A percentile compares a stretch with the other conserved stretches of the same genome.
Evolutionary conservation across 2,113 vertebrate species (phyloP).

Genomic region (Platycercus adscitus): DNA sequence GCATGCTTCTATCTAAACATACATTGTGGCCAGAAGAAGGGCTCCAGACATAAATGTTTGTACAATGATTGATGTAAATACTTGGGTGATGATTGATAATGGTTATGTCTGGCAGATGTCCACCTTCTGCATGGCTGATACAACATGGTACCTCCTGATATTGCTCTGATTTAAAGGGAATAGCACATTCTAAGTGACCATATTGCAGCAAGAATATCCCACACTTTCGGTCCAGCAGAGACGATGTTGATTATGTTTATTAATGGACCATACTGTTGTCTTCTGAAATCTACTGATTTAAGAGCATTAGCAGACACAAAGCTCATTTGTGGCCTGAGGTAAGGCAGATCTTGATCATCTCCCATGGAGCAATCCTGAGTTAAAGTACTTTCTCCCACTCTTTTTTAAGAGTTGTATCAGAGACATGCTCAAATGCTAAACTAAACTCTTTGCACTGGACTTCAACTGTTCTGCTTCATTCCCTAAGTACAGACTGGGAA

Average conservation of each 20-base stretch:
- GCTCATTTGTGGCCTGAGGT: not conserved
- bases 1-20: not conserved
- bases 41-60: constrained; percentile 34
- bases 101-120: constrained; percentile 47
- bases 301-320: constrained; percentile 11
- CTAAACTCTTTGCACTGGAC: not conserved
- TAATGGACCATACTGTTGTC: constrained; percentile 22
- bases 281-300: constrained; percentile 3
- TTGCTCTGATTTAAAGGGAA: constrained; percentile 2
- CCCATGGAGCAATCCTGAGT: constrained; percentile 26
- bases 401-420: not conserved
- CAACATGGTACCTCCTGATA: not conserved
- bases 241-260: not conserved
- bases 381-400: not conserved
- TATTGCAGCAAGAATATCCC: constrained; percentile 3
- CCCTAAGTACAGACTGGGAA: not conserved
- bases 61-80: constrained; percentile 40
- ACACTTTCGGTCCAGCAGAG: constrained; percentile 21
- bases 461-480: not conserved
- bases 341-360: not conserved
- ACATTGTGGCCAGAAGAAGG: not conserved
- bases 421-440: not conserved
- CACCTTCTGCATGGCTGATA: not conserved
- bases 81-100: constrained; percentile 31
- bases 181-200: not conserved